Evolutionary conservation across 1,140 invertebrate genomes (phyloP), one percentile per base, ranked within the genome.

Genomic region (Philaenus spumarius): DNA sequence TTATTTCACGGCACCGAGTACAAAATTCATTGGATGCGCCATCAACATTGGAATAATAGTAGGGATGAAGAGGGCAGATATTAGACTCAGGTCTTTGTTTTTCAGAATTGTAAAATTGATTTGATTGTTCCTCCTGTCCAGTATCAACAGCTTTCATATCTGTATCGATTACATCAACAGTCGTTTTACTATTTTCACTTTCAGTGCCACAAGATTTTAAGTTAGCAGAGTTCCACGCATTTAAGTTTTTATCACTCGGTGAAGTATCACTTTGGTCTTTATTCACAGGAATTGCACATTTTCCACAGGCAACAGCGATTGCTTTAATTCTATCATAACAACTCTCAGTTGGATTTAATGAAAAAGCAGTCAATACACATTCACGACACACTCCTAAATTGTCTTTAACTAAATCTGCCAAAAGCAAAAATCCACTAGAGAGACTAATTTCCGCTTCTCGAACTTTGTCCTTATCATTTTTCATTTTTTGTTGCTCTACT

Each of bases 321-420:
- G 77, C 72, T 60, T 75, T 75, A 59, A 82, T 76, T 57, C 72
- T 72, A 15, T 76, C 71, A 58, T 77, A 75, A 59, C 74, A 73
- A 12, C 70, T 69, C 17, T 72, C 62, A 1, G 80, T 82, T 22
- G 83, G 83, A 66, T 82, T 72, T 24, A 84, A 69, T 45, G 81
- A 83, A 62, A 84, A 85, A 24, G 82, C 80, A 2, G 82, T 83
- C n/a, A 85, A 68, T 1, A 83, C 71, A 67, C 80, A 83, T 68
- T 85, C 83, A 12, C 80, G 71, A 9, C 77, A 76, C 1, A 83
- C 77, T 26, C 75, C 75, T 3, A 79, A 68, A 64, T 81, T 76
- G 46, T 75, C 75, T 22, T 72, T 62, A 17, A 64, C 34, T 23
- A 81, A 72, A 57, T 81, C 78, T 2, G 79, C 78, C 42, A 85